Base-by-base conservation (phyloP, 2,797 vertebrate species). In the Acomys russatus region DNA sequence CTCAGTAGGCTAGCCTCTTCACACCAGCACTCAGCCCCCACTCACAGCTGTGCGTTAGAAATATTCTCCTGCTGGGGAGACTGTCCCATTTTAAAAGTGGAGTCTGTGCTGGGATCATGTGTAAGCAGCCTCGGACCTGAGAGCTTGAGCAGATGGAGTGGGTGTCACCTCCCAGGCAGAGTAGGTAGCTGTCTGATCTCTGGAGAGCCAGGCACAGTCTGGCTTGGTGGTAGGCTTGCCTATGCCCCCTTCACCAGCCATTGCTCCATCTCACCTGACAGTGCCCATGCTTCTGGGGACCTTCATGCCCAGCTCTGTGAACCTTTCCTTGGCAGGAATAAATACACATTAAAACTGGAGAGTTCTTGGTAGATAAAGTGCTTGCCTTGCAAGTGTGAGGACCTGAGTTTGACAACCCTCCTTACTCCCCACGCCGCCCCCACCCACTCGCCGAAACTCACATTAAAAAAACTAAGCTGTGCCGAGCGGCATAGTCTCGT, bases 21-120 rank as follows among this genome's bases (percentile, higher is more conserved):
- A 56, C 51, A 4, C 79, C 86, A 66, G 64, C 1, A 33, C 68
- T 90, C 5, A 0, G 51, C n/a, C 38, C 35, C 80, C 85, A 35
- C 87, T 71, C 15, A 0, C 2, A 68, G 87, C 63, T 90, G 59
- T 28, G 71, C 71, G 73, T 86, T 56, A 94, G 92, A 94, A 96
- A 95, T 70, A 82, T 0, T 59, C 44, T 61, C 23, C 92, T 74
- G 61, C 63, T 87, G 79, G 79, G 83, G 78, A 97, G 86, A 96
- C 83, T 79, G 70, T 86, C 71, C 86, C 95, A 51, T 94, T 91
- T 94, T 56, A 80, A 97, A 96, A 4, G 33, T 15, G 56, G 70
- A 83, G 59, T 20, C 18, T 63, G 38, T 38, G 78, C 51, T 3
- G 1, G 0, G 49, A 88, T 56, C 88, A 54, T 77, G 76, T 94